Evolutionary conservation across 2,113 vertebrate genomes (phyloP).

Genomic region (Neodontobutis hainanensis): DNA sequence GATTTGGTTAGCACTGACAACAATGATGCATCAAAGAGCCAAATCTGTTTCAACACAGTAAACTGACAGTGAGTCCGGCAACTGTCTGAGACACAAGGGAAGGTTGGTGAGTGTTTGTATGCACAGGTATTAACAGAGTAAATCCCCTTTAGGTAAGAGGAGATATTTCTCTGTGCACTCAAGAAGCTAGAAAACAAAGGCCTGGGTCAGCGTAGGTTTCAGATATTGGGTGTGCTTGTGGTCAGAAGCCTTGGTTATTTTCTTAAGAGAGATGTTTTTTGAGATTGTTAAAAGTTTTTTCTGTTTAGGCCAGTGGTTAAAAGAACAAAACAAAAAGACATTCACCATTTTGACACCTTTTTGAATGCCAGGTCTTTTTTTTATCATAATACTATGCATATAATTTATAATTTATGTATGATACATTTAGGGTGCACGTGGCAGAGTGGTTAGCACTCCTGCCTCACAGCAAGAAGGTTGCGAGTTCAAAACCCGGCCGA

Average conservation of each 20-base stretch:
- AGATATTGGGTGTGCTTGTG: slow-evolving; percentile 3
- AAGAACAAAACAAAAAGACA: background rate
- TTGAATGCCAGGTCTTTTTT: no score
- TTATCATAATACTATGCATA: no score
- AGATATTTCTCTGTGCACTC: background rate
- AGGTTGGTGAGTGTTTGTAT: slow-evolving; percentile 2
- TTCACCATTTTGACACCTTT: no score
- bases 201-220: slow-evolving; percentile 3
- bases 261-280: slow-evolving; percentile 2
- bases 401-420: no score
- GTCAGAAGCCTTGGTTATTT: slow-evolving; percentile 2
- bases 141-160: slow-evolving; percentile 14
- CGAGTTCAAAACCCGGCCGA: no score
- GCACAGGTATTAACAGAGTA: slow-evolving; percentile 10
- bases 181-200: background rate
- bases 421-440: no score
- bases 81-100: background rate
- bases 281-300: background rate
- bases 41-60: slow-evolving; percentile 62
- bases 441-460: no score
- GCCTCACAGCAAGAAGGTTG: no score
- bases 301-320: background rate
- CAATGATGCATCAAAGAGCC: slow-evolving; percentile 74
- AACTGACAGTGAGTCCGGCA: slow-evolving; percentile 30
- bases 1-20: slow-evolving; percentile 74